Conservation (phyloP, 1,140 invertebrate species). For the Drosophila nigromelanica region DNA sequence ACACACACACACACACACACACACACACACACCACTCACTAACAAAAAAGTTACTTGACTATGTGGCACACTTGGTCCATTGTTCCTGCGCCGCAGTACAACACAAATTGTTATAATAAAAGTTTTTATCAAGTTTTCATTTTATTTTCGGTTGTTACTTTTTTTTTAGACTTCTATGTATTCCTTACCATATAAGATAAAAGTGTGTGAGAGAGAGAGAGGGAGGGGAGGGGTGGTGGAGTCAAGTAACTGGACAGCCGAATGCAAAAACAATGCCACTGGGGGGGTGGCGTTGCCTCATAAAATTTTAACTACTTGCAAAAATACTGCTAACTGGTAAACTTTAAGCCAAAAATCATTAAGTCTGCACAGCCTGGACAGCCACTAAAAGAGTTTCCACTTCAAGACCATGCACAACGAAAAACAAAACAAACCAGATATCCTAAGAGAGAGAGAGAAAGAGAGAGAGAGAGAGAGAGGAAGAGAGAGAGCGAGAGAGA, state of each 20-base stretch:
- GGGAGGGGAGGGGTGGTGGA: neutral
- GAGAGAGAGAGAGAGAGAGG: constrained; percentile 1
- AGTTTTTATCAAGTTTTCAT: constrained; percentile 80
- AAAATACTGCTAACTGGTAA: constrained; percentile 81
- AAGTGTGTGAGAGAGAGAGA: neutral
- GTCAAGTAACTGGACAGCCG: constrained; percentile 32
- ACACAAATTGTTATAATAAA: constrained; percentile 83
- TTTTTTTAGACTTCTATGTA: constrained; percentile 9
- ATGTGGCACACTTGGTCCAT: constrained; percentile 46
- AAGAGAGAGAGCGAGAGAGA: too few species aligned
- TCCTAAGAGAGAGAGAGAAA: neutral
- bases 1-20: constrained; percentile 16
- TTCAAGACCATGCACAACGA: constrained; percentile 9
- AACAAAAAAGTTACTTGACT: constrained; percentile 25
- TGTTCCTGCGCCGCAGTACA: constrained; percentile 55
- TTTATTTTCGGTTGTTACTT: constrained; percentile 24
- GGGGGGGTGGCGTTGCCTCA: constrained; percentile 52
- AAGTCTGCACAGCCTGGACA: constrained; percentile 66
- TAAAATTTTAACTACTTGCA: constrained; percentile 82
- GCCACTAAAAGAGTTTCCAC: constrained; percentile 36
- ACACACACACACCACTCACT: constrained; percentile 12
- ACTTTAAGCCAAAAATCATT: constrained; percentile 82
- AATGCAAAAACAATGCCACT: constrained; percentile 69
- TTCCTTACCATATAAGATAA: constrained; percentile 60
- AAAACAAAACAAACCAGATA: neutral